Base-by-base conservation (phyloP, 2,797 vertebrate genomes). In the Sphenodon punctatus region DNA sequence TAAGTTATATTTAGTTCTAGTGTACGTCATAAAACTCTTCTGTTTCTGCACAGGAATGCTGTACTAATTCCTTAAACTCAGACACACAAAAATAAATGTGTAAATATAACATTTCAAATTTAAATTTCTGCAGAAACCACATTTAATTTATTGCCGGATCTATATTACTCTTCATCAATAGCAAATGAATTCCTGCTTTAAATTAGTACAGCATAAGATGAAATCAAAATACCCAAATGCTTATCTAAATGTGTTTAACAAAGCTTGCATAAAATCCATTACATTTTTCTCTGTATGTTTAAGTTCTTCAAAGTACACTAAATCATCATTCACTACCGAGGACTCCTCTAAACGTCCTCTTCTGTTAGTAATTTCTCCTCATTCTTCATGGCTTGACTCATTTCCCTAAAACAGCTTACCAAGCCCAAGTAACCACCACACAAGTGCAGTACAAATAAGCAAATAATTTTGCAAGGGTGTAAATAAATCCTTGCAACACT, bases 21-120 rank as follows among this genome's bases (percentile, higher is more conserved):
- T 39, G 53, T 53, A 68, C 68, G 53, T 68, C 66, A 53, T 68
- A 14, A 27, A n/a, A 61, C 59, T 41, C n/a, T 27, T 61, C 27
- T n/a, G 19, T 17, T 59, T 59, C 14, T 12, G 61, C 38, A 61
- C 25, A 30, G 25, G 25, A 48, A 8, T 19, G 27, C 19, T 55
- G 7, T 30, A 55, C 8, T 53, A 27, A 30, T 53, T 53, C 30
- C 51, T 55, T 9, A 55, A 55, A 8, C 36, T 34, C 36, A 32
- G 2, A 45, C 2, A 67, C 66, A 46, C 36, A 2, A n/a, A 39
- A 5, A 5, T 3, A 19, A 59, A 43, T 49, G 48, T 48, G 10
- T 34, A 56, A 20, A 20, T 34, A 17, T 20, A 53, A 30, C 9
- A 13, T 36, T 58, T 36, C 32, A 8, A 58, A 36, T 36, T 10